Evolutionary conservation across 2,797 vertebrate genomes (phyloP).

Genomic region (Cetoscarus ocellatus): DNA sequence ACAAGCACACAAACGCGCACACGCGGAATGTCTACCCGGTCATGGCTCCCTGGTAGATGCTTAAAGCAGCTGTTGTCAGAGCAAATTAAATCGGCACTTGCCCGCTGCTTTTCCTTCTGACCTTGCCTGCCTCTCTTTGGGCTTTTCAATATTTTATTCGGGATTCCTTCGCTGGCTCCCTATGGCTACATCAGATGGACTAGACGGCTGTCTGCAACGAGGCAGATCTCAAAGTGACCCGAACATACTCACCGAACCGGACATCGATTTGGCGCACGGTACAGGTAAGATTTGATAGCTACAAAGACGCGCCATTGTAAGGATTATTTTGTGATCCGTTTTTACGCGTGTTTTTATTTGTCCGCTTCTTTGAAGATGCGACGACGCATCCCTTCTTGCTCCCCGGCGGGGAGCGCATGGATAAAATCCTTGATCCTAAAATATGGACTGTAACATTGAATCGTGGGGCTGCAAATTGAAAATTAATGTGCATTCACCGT

Average conservation of each 20-base stretch:
- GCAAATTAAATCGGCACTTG: slow-evolving; percentile 79
- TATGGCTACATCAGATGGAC: slow-evolving; percentile 96
- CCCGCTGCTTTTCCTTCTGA: slow-evolving; percentile 79
- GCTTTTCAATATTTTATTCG: slow-evolving; percentile 80
- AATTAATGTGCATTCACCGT: slow-evolving; percentile 69
- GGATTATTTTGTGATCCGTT: neutral
- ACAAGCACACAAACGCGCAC: slow-evolving; percentile 48
- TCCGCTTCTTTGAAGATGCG: slow-evolving; percentile 39
- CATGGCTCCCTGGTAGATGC: slow-evolving; percentile 84
- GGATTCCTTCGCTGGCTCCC: slow-evolving; percentile 78
- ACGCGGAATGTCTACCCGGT: slow-evolving; percentile 73
- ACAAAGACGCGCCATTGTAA: slow-evolving; percentile 45
- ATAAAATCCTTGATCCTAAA: slow-evolving; percentile 48
- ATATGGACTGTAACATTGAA: slow-evolving; percentile 37
- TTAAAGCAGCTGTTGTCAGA: slow-evolving; percentile 84
- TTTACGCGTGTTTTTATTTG: slow-evolving; percentile 4
- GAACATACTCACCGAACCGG: slow-evolving; percentile 93
- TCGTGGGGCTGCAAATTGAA: slow-evolving; percentile 65
- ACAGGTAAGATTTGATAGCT: slow-evolving; percentile 87
- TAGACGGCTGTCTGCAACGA: slow-evolving; percentile 92
- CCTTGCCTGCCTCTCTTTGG: slow-evolving; percentile 85
- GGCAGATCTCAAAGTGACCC: slow-evolving; percentile 99
- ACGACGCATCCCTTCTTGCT: slow-evolving; percentile 43
- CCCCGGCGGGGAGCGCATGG: no score
- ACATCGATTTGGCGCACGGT: slow-evolving; percentile 86